These are phyloP conservation scores for Parauchenoglanis ngamensis DNA, from an alignment of 2,797 vertebrate species.

Conservation along the genomic window DNA sequence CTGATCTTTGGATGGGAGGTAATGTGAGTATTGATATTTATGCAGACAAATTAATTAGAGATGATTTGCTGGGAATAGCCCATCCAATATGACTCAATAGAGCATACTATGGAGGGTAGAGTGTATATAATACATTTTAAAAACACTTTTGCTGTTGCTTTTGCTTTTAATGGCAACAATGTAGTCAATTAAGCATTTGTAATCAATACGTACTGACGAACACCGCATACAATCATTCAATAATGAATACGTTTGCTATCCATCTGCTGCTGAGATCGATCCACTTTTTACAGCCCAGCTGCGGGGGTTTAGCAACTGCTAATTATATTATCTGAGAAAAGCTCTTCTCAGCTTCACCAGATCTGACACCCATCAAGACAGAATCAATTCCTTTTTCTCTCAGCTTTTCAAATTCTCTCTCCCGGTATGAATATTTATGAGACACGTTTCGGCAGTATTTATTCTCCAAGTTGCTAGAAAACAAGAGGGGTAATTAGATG, in stretches of 20 bases:
- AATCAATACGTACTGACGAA: slow-evolving; percentile 44
- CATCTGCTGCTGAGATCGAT: slow-evolving; percentile 29
- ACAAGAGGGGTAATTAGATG: slow-evolving; percentile 75
- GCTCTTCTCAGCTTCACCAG: slow-evolving; percentile 60
- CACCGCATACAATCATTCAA: slow-evolving; percentile 41
- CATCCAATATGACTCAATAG: not conserved
- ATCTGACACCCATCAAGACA: slow-evolving; percentile 65
- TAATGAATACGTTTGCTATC: slow-evolving; percentile 42
- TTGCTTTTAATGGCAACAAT: slow-evolving; percentile 19
- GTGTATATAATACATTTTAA: not conserved
- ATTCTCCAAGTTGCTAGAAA: slow-evolving; percentile 70
- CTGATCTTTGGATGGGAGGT: slow-evolving; percentile 48
- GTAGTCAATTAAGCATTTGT: slow-evolving; percentile 21
- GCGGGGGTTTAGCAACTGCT: slow-evolving; percentile 57
- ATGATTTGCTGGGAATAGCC: slow-evolving; percentile 38
- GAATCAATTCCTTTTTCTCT: slow-evolving; percentile 65
- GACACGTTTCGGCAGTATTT: slow-evolving; percentile 71
- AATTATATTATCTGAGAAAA: slow-evolving; percentile 63
- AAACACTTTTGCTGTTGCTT: not conserved
- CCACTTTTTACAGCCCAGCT: slow-evolving; percentile 60
- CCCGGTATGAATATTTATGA: slow-evolving; percentile 71
- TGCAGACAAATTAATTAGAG: slow-evolving; percentile 40
- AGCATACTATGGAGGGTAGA: not conserved
- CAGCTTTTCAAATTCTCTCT: slow-evolving; percentile 52
- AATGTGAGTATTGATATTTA: slow-evolving; percentile 50